Evolutionary conservation across 2,797 vertebrate genomes (phyloP).

Genomic region (Zenarchopterus dispar): DNA sequence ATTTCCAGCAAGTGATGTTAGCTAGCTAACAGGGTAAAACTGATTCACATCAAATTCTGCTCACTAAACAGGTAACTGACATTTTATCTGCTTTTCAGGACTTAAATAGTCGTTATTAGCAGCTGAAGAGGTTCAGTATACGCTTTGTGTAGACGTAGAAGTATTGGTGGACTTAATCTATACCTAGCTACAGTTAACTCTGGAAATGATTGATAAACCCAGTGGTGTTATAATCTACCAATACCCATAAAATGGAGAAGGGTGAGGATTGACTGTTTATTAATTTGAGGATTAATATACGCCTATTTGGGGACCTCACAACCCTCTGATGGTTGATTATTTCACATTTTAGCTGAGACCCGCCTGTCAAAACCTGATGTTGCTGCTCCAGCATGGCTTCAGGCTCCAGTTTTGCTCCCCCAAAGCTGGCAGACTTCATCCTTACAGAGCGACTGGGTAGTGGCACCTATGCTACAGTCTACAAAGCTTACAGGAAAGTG

Average conservation of each 20-base stretch:
- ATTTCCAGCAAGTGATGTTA: neutral
- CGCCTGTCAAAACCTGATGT: conserved; percentile 32
- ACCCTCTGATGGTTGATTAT: neutral
- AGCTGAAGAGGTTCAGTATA: neutral
- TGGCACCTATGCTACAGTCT: conserved; percentile 94
- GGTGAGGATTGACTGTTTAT: neutral
- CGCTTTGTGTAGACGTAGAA: neutral
- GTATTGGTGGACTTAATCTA: neutral
- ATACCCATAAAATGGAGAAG: neutral
- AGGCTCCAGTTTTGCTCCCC: conserved; percentile 85
- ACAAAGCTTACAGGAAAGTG: conserved; percentile 91
- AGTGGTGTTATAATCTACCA: neutral
- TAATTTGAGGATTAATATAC: neutral
- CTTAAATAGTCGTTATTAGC: neutral
- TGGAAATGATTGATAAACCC: conserved; percentile 3
- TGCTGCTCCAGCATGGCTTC: conserved; percentile 80
- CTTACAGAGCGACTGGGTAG: conserved; percentile 93
- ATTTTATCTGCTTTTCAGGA: neutral
- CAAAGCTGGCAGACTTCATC: conserved; percentile 89
- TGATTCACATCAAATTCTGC: neutral
- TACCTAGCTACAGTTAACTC: neutral
- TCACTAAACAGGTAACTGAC: neutral
- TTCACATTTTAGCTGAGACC: conserved; percentile 21
- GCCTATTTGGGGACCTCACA: no score
- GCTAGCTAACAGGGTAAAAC: conserved; percentile 18